A percentile compares a stretch with the other conserved stretches of the same genome.
Evolutionary conservation across 2,888 invertebrate species (phyloP).

Genomic region (Muschampia plurimacula): DNA sequence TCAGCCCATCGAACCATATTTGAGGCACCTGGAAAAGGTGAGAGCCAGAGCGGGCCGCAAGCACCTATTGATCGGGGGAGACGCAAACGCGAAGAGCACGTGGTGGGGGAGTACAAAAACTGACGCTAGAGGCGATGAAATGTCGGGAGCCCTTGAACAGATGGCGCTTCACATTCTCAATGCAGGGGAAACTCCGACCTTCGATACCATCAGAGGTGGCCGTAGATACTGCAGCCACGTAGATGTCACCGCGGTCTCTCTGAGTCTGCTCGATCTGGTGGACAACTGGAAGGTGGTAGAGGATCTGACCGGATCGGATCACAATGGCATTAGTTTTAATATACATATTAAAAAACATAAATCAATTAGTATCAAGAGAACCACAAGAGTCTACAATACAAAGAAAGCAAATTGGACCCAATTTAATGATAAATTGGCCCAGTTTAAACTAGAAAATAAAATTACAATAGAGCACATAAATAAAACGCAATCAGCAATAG

Average conservation of each 20-base stretch:
- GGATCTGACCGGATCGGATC: conserved; percentile 40
- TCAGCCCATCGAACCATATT: no score
- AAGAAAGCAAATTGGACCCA: conserved; percentile 27
- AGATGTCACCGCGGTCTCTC: conserved; percentile 41
- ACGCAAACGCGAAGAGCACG: no score
- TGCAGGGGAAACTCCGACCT: background rate
- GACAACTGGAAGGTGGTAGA: conserved; percentile 38
- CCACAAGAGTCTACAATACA: conserved; percentile 23
- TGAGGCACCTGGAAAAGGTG: no score
- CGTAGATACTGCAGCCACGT: conserved; percentile 28
- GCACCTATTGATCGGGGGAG: no score
- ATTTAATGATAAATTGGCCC: conserved; percentile 25
- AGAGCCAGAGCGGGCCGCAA: no score
- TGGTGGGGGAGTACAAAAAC: no score
- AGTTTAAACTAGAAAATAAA: background rate
- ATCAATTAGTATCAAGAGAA: background rate
- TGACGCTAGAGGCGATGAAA: conserved; percentile 24
- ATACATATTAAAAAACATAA: background rate
- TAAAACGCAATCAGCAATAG: background rate
- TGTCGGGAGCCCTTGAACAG: conserved; percentile 19
- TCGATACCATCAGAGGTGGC: background rate
- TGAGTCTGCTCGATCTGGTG: conserved; percentile 20
- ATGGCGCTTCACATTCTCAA: conserved; percentile 10
- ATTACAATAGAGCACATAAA: background rate
- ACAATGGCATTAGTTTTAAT: conserved; percentile 36